Base-by-base conservation (phyloP, 2,888 invertebrate genomes). In the Himalopsyche kuldschensis region DNA sequence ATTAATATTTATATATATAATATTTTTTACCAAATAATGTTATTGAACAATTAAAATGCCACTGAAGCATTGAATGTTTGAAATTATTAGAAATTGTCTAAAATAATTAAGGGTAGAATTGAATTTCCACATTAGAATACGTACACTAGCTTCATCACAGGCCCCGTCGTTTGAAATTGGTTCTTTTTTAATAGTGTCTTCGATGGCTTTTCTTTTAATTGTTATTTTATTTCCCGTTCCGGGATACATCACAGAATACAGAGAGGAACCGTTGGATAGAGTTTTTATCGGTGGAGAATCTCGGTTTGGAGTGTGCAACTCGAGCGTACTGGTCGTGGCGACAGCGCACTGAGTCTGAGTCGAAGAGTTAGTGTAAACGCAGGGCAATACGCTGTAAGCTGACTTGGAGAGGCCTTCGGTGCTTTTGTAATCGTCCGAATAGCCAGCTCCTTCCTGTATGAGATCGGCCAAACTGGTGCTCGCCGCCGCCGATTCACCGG, bases 181-280 rank as follows among this genome's bases (percentile, higher is more conserved):
- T 87, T 89, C 88, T 32, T 90, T 88, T 84, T 88, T 87, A 46
- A 90, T 41, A 24, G 78, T 90, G 80, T 93, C 93, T 86, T 93
- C 94, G 3, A 93, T 91, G 82, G 94, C 94, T 92, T 96, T 96
- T 87, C 96, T 92, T 89, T 96, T 96, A 87, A 96, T 95, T 76
- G 96, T 96, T 87, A 96, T 95, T 92, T 96, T 96, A 89, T 96
- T 96, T 80, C 96, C 96, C 86, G 94, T 93, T 20, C 95, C 96
- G 81, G 96, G 95, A 90, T 95, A 95, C 92, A 96, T 93, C 76
- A 96, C 96, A 85, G 96, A 96, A 90, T 96, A 96, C 88, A 94
- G 91, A 24, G 94, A 93, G 27, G 93, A 91, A 79, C 93, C 93
- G 88, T 93, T 93, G 63, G 92, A 91, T 81, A 92, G 91, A 5